Evolutionary conservation across 2,888 invertebrate genomes (phyloP).

Genomic region (Chrysopilus asiliformis): DNA sequence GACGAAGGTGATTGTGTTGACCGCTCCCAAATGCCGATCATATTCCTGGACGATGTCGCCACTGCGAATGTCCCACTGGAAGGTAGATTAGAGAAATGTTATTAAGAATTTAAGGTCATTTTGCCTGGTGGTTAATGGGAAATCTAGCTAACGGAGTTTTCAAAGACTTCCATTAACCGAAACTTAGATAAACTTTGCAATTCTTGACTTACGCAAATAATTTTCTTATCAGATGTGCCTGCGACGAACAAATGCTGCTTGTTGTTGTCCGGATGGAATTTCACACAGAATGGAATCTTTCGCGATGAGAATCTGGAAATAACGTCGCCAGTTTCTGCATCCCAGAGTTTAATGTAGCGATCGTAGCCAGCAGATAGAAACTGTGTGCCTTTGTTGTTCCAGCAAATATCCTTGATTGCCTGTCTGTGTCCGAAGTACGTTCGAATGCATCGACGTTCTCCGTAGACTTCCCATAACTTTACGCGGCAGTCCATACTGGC

Average conservation of each 20-base stretch:
- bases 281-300: constrained; percentile 95
- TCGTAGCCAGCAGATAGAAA: constrained; percentile 97
- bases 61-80: constrained; percentile 82
- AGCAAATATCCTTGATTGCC: constrained; percentile 90
- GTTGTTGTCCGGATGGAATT: constrained; percentile 94
- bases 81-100: too few relatives aligned
- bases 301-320: constrained; percentile 81
- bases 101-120: too few relatives aligned
- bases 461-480: constrained; percentile 98
- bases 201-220: constrained; percentile 86
- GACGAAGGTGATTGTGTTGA: constrained; percentile 98
- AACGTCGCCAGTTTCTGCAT: constrained; percentile 90
- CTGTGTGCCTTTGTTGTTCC: constrained; percentile 84
- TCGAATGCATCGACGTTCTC: constrained; percentile 78
- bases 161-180: too few relatives aligned
- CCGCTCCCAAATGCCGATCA: constrained; percentile 95
- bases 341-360: constrained; percentile 96
- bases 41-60: constrained; percentile 97
- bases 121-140: too few relatives aligned
- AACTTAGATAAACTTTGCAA: constrained; percentile 6
- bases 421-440: constrained; percentile 95
- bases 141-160: too few relatives aligned
- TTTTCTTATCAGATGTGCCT: constrained; percentile 98
- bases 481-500: constrained; percentile 95
- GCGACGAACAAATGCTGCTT: constrained; percentile 97